Percentiles rank a stretch among this genome's conserved stretches.
Conservation (phyloP, 2,888 invertebrate species). For the Eupithecia vulgata region DNA sequence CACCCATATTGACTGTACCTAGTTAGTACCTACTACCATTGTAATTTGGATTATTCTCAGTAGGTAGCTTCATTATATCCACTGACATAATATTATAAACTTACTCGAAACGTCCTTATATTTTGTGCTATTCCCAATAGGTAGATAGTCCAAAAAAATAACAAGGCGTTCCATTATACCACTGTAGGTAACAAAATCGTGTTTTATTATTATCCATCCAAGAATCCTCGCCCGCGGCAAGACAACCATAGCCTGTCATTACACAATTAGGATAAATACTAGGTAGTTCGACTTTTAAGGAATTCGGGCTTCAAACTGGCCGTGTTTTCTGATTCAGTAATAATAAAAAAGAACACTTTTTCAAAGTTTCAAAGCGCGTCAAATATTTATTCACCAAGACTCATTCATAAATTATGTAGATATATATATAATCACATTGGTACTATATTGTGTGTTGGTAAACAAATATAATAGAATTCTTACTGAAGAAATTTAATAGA, state of each 20-base stretch:
- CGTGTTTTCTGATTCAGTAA: not conserved
- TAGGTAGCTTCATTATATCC: too few relatives aligned
- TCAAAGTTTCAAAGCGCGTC: not conserved
- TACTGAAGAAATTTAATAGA: too few relatives aligned
- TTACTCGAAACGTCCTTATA: too few relatives aligned
- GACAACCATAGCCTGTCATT: slow-evolving; percentile 35
- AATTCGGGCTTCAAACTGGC: slow-evolving; percentile 17
- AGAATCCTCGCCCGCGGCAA: slow-evolving; percentile 26
- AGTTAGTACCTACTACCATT: too few relatives aligned
- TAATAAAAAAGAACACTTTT: too few relatives aligned
- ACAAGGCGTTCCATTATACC: not conserved
- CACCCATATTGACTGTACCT: too few relatives aligned
- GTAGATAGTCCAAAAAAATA: not conserved
- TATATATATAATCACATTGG: too few relatives aligned
- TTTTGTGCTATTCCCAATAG: not conserved
- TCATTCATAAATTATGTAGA: not conserved
- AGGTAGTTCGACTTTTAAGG: slow-evolving; percentile 17
- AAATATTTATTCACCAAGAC: not conserved
- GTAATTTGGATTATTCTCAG: not conserved
- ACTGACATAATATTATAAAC: too few relatives aligned
- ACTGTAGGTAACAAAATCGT: not conserved
- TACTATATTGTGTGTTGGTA: too few relatives aligned
- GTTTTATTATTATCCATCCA: slow-evolving; percentile 15
- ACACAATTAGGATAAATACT: slow-evolving; percentile 43
- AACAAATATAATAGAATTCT: too few relatives aligned